phyloP scores from a whole-genome alignment of 2,888 invertebrate genomes.

The Nemotelus pantherinus region DNA sequence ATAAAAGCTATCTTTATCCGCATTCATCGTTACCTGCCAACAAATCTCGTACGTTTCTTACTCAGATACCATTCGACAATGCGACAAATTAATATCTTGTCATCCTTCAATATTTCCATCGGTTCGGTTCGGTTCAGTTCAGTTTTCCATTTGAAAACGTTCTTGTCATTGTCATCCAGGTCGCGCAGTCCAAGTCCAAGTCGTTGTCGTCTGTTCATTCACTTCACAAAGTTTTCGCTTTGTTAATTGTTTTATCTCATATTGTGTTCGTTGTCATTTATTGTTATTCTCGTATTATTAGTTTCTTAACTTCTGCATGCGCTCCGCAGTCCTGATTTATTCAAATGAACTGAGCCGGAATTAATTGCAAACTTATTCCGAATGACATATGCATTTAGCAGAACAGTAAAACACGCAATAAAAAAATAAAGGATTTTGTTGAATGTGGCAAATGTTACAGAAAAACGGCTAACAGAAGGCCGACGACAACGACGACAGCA shows the following conservation, averaged over 20 bases:
- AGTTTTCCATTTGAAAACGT: too few species aligned
- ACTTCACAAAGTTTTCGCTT: background rate
- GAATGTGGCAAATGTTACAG: constrained; percentile 34
- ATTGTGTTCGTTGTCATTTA: constrained; percentile 31
- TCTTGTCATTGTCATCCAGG: too few species aligned
- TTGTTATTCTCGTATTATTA: constrained; percentile 17
- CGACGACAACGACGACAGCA: constrained; percentile 12
- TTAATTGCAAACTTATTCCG: constrained; percentile 48
- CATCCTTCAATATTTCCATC: too few species aligned
- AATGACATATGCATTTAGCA: constrained; percentile 48
- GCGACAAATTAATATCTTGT: too few species aligned
- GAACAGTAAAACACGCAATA: background rate
- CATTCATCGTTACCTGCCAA: too few species aligned
- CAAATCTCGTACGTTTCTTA: too few species aligned
- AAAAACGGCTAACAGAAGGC: constrained; percentile 33
- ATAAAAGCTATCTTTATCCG: too few species aligned
- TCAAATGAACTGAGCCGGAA: constrained; percentile 47
- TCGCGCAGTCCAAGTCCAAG: too few species aligned
- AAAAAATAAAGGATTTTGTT: constrained; percentile 18
- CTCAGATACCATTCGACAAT: too few species aligned
- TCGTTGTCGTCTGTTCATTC: background rate
- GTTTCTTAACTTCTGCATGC: background rate
- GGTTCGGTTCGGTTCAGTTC: too few species aligned
- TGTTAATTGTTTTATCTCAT: constrained; percentile 6
- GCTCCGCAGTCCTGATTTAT: constrained; percentile 39